Percentiles rank a stretch among this genome's conserved stretches.
These are phyloP conservation scores for Phytoseiulus persimilis DNA, from an alignment of 2,888 invertebrate species.

Conservation along the genomic window DNA sequence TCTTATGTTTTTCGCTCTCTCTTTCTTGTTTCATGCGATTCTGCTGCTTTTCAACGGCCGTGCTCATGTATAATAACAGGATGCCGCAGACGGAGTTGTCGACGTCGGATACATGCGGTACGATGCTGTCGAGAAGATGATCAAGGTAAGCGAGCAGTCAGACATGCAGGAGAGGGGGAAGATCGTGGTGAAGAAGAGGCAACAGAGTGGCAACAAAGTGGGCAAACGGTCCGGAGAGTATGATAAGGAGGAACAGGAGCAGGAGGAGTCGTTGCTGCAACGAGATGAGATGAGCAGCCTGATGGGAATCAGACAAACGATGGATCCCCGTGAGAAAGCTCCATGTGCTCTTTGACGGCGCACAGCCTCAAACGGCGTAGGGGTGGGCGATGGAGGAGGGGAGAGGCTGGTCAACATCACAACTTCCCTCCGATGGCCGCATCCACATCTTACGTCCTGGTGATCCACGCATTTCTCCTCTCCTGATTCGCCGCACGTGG, in stretches of 20 bases:
- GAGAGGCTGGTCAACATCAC: neutral
- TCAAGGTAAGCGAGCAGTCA: constrained; percentile 18
- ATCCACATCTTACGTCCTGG: neutral
- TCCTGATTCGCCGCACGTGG: no score
- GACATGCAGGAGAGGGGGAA: neutral
- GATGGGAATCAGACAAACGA: neutral
- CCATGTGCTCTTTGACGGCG: constrained; percentile 16
- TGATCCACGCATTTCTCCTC: neutral
- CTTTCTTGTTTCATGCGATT: neutral
- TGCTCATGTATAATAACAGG: constrained; percentile 12
- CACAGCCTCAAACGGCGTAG: neutral
- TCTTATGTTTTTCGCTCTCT: neutral
- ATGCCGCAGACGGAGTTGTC: constrained; percentile 26
- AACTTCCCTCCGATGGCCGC: neutral
- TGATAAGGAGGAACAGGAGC: neutral
- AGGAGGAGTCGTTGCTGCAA: neutral
- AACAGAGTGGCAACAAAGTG: neutral
- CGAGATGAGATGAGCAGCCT: neutral
- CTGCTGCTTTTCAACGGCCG: neutral
- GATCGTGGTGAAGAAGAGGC: neutral
- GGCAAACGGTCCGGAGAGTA: neutral
- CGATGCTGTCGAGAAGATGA: constrained; percentile 34
- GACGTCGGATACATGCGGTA: constrained; percentile 34
- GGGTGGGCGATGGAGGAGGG: neutral
- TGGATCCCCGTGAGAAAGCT: constrained; percentile 27